A percentile compares a stretch with the other conserved stretches of the same genome.
phyloP scores from a whole-genome alignment of 2,797 vertebrate species.

The Hyperoplus immaculatus region DNA sequence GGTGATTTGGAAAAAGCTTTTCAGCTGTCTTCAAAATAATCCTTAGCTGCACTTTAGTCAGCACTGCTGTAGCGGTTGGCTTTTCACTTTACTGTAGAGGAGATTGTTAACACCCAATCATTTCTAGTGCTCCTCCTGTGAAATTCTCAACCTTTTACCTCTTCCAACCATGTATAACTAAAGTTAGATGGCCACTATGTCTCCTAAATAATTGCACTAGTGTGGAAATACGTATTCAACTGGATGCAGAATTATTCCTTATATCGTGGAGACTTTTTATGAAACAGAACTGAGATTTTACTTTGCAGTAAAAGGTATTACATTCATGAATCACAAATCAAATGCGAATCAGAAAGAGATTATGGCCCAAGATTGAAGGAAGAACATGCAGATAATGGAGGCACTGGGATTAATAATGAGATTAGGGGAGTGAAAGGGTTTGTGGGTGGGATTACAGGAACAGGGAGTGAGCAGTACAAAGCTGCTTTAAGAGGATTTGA shows the following conservation, averaged over 20 bases:
- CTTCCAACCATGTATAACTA: too few species aligned
- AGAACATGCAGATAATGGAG: slow-evolving; percentile 67
- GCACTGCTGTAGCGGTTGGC: too few species aligned
- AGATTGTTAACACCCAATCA: too few species aligned
- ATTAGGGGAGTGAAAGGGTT: slow-evolving; percentile 50
- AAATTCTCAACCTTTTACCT: too few species aligned
- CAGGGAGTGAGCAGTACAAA: slow-evolving; percentile 76
- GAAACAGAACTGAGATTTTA: not conserved
- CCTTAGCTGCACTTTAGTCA: too few species aligned
- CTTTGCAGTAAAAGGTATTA: not conserved
- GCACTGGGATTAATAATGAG: slow-evolving; percentile 68
- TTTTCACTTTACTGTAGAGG: too few species aligned
- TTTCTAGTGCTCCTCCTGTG: too few species aligned
- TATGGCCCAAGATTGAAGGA: slow-evolving; percentile 58
- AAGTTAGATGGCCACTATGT: too few species aligned
- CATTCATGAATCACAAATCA: too few species aligned
- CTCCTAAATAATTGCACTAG: too few species aligned
- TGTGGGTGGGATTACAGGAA: slow-evolving; percentile 65
- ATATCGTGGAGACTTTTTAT: not conserved
- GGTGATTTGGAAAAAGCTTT: too few species aligned
- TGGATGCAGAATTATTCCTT: not conserved
- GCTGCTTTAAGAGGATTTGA: slow-evolving; percentile 74
- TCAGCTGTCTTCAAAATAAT: too few species aligned
- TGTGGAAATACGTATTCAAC: not conserved
- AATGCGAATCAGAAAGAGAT: slow-evolving; percentile 43